Base-by-base conservation (phyloP, 2,888 invertebrate species). In the Cabera pusaria region DNA sequence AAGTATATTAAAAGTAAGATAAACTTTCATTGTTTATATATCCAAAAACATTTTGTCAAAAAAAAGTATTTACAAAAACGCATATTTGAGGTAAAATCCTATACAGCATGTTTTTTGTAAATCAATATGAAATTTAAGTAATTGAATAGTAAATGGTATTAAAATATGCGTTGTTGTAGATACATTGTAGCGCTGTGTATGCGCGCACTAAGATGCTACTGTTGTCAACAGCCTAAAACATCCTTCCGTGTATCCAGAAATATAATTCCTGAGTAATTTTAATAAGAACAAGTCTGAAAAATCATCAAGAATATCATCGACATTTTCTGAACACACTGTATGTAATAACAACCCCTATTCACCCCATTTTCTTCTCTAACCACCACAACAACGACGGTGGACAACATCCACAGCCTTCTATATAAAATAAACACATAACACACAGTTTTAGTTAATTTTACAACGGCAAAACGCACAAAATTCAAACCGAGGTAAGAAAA, bases 391-490 rank as follows among this genome's bases (percentile, higher is more conserved):
- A 64, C 69, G 67, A 69, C 66, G 67, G 68, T 53, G 53, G 74
- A 69, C 76, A 80, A 83, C 83, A 84, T 80, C 70, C 66, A 80
- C 72, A 86, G 83, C 83, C 79, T 63, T 71, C 80, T 85, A 84
- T 80, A 70, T 69, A 82, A 40, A 42, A 42, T 85, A 86, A 50
- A 87, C 84, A 87, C 76, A 86, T 70, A 82, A 87, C 87, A 88
- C 84, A 88, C 84, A 87, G 73, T 79, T 85, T 85, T 80, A 85
- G 86, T 86, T 77, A 52, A 80, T 69, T 53, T 50, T 53, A 72
- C 72, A 72, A 86, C 82, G 79, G 82, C 80, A 86, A 52, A 88
- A 87, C 83, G 84, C 87, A 86, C 84, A 87, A 85, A 86, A 85
- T 77, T 72, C 82, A 87, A 86, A 86, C 81, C 83, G 84, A 87